Conservation (phyloP, 2,113 vertebrate genomes). For the Thymallus thymallus region DNA sequence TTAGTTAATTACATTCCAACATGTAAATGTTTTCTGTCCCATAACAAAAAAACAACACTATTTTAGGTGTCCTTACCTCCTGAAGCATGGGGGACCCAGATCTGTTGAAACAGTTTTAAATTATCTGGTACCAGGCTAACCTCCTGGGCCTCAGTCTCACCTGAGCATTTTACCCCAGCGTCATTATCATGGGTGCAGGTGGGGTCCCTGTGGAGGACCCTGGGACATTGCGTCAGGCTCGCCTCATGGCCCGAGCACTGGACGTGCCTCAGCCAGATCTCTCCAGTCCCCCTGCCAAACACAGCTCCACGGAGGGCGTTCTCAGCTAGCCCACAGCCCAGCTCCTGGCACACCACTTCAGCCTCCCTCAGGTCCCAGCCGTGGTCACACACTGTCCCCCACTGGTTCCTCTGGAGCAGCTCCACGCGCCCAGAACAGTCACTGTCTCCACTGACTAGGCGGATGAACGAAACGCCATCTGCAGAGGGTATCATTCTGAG, state of each 20-base stretch:
- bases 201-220: conserved; percentile 42
- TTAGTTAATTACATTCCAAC: no score
- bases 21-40: no score
- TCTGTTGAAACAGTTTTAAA: no score
- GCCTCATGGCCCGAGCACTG: conserved; percentile 67
- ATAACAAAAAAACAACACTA: no score
- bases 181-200: conserved; percentile 64
- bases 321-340: conserved; percentile 70
- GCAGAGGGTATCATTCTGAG: conserved; percentile 5
- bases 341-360: conserved; percentile 71
- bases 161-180: conserved; percentile 73
- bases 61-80: no score
- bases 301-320: conserved; percentile 24
- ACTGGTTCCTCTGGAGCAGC: conserved; percentile 62
- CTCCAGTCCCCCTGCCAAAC: conserved; percentile 51
- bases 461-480: conserved; percentile 51
- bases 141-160: conserved; percentile 39
- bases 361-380: conserved; percentile 69
- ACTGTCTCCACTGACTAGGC: conserved; percentile 60
- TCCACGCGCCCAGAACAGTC: conserved; percentile 73
- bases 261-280: conserved; percentile 61
- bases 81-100: no score
- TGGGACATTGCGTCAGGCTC: conserved; percentile 61
- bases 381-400: conserved; percentile 70
- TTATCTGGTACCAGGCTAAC: no score